Base-by-base conservation (phyloP, 2,113 vertebrate genomes). In the Brienomyrus brachyistius region DNA sequence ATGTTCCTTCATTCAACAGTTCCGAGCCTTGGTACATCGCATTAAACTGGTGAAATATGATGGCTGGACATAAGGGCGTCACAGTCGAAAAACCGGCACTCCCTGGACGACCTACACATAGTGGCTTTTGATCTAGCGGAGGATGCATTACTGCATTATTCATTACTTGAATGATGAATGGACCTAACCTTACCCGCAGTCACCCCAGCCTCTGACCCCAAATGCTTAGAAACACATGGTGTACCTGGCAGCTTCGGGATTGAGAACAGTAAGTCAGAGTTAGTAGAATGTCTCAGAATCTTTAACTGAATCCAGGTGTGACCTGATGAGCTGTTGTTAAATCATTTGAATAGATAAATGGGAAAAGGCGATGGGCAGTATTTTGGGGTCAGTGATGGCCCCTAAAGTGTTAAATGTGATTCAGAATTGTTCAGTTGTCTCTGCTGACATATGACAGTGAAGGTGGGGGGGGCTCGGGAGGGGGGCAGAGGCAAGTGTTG, bases 221-320 rank as follows among this genome's bases (percentile, higher is more conserved):
- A 31, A 48, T 35, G 13, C 85, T 15, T 48, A 87, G 85, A 87
- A 54, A 54, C n/a, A 51, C 48, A 31, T 86, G 84, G n/a, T 86
- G 84, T 31, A 86, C 50, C 47, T 51, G 45, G 27, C 23, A 40
- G 51, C 21, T 15, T 35, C 35, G 48, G 27, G 85, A 31, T 87
- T n/a, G 85, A 27, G 17, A 52, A 86, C 50, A 15, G 11, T 86
- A 54, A 86, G 19, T 31, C 50, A 31, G n/a, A 87, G 27, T 87
- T 51, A 40, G 31, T 1, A 48, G 40, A 51, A 51, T 40, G 31
- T 88, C 87, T 66, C 87, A 45, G 87, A 59, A 88, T 88, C 87
- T 45, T 84, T 84, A 89, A 89, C 5, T 56, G 74, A 54, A 56
- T 80, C 77, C 88, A 89, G 88, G 88, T 89, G 88, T 84, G 80